phyloP scores from a whole-genome alignment of 2,888 invertebrate species.

The Phania funesta region DNA sequence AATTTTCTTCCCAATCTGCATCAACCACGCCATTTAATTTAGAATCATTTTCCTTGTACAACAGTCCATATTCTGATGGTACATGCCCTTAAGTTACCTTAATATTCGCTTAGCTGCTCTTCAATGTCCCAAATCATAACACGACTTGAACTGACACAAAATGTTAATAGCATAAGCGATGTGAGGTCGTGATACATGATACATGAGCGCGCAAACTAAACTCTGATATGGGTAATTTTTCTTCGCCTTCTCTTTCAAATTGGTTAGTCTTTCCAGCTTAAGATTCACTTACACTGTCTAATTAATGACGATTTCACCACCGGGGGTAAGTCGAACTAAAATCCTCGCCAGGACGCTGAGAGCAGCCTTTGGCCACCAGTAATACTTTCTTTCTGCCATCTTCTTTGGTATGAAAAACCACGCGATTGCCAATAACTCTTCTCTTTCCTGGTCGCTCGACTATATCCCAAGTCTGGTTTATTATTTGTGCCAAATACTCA shows the following conservation, averaged over 20 bases:
- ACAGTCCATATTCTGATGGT: neutral
- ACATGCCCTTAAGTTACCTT: neutral
- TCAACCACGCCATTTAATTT: neutral
- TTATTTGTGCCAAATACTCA: constrained; percentile 1
- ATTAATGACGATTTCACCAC: constrained; percentile 25
- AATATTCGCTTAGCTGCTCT: constrained; percentile 4
- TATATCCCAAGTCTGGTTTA: constrained; percentile 32
- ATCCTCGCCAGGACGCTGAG: constrained; percentile 38
- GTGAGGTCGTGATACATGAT: neutral
- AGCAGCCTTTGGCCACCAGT: neutral
- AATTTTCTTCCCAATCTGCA: neutral
- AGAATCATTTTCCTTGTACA: neutral
- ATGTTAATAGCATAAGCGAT: neutral
- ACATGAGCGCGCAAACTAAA: neutral
- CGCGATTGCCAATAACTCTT: constrained; percentile 54
- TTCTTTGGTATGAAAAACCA: neutral
- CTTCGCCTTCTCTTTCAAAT: neutral
- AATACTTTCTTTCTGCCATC: neutral
- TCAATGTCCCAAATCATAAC: neutral
- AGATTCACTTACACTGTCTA: constrained; percentile 37
- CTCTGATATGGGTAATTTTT: neutral
- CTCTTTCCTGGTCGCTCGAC: too few relatives aligned
- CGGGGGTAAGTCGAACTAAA: too few relatives aligned
- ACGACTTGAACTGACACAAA: constrained; percentile 3
- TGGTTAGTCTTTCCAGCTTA: constrained; percentile 3